phyloP scores from a whole-genome alignment of 2,113 vertebrate species.

The Ciconia stormi region DNA sequence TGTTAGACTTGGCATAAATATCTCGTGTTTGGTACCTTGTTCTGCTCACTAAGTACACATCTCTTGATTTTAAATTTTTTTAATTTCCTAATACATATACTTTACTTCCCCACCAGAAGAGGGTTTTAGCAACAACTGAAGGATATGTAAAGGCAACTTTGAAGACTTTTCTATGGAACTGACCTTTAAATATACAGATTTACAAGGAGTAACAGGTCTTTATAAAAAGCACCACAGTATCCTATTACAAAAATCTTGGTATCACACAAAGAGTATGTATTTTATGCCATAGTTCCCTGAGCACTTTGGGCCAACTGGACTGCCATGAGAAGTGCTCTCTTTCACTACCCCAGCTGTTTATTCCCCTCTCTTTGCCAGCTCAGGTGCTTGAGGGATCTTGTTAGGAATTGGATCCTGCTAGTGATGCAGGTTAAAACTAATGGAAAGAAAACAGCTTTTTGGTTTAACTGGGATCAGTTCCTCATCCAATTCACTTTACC shows the following conservation, averaged over 20 bases:
- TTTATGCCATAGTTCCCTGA: not conserved
- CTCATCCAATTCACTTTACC: not conserved
- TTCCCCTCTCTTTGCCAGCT: not conserved
- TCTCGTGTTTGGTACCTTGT: not conserved
- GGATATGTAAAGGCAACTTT: not conserved
- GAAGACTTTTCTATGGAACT: not conserved
- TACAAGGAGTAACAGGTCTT: not conserved
- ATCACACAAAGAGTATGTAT: not conserved
- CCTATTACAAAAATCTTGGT: not conserved
- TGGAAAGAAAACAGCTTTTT: not conserved
- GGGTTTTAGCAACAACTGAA: not conserved
- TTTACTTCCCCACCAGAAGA: not conserved
- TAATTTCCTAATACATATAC: not conserved
- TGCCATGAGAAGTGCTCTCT: not conserved
- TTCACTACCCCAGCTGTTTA: not conserved
- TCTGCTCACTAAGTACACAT: not conserved
- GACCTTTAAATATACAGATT: not conserved
- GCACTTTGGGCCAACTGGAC: not conserved
- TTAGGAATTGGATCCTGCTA: not conserved
- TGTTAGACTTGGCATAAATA: not conserved
- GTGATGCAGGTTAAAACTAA: not conserved
- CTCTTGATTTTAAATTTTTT: not conserved
- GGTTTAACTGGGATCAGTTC: not conserved
- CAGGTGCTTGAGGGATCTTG: not conserved
- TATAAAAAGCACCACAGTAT: not conserved